phyloP scores from a whole-genome alignment of 2,113 vertebrate genomes.

The Columba janthina region DNA sequence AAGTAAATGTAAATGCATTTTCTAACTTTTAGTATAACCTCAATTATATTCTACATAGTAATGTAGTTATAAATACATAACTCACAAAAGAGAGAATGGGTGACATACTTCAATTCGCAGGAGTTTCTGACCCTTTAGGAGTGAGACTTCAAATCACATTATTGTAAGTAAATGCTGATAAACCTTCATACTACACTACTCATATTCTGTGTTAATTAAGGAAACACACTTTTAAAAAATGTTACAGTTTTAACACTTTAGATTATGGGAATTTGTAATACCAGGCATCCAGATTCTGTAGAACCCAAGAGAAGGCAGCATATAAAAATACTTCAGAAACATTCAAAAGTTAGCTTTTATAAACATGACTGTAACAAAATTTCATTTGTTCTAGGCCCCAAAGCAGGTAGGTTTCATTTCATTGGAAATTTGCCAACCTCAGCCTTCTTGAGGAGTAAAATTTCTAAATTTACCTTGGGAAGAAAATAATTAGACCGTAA shows the following conservation, averaged over 20 bases:
- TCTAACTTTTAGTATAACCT: not conserved
- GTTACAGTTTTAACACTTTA: not conserved
- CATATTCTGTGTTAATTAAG: not conserved
- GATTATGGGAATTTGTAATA: not conserved
- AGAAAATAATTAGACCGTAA: not conserved
- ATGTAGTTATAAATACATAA: not conserved
- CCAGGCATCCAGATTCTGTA: not conserved
- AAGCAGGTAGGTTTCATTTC: not conserved
- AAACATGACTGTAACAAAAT: not conserved
- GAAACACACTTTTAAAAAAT: not conserved
- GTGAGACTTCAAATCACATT: not conserved
- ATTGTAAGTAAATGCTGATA: not conserved
- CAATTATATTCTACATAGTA: not conserved
- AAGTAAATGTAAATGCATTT: not conserved
- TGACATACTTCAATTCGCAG: not conserved
- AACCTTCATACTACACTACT: not conserved
- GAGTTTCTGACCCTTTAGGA: not conserved
- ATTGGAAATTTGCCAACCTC: not conserved
- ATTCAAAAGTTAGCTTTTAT: not conserved
- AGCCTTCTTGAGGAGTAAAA: not conserved
- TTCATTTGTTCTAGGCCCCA: not conserved
- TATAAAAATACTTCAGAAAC: not conserved
- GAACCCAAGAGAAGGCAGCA: not conserved
- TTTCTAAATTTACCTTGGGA: not conserved
- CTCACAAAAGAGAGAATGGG: not conserved